These are phyloP conservation scores for Pterobdella sp. DNA, from an alignment of 2,888 invertebrate species.

Conservation along the genomic window DNA sequence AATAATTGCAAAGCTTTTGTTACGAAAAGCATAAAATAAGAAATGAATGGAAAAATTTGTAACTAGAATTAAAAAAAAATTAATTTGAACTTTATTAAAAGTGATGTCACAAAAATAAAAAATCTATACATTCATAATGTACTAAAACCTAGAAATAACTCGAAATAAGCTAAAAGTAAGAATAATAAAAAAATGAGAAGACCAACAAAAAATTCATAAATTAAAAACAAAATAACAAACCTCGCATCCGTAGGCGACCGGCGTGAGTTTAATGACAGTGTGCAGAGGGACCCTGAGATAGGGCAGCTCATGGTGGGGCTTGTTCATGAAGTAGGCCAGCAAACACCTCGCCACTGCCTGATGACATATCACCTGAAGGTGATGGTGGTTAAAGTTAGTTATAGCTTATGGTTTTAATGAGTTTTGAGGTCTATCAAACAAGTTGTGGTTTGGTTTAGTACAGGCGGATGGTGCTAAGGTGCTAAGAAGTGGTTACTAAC, in stretches of 20 bases:
- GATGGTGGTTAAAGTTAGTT: neutral
- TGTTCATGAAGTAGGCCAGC: slow-evolving; percentile 82
- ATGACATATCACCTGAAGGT: slow-evolving; percentile 53
- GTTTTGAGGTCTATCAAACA: neutral
- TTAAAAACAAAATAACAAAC: neutral
- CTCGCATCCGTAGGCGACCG: slow-evolving; percentile 75
- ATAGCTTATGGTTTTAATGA: neutral
- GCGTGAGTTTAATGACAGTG: slow-evolving; percentile 78
- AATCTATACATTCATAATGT: too few relatives aligned
- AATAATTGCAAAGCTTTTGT: too few relatives aligned
- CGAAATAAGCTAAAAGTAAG: too few relatives aligned
- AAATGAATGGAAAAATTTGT: too few relatives aligned
- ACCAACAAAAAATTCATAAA: too few relatives aligned
- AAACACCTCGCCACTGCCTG: slow-evolving; percentile 80
- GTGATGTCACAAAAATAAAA: too few relatives aligned
- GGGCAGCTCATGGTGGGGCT: slow-evolving; percentile 50
- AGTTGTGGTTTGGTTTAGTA: neutral
- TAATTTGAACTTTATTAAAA: too few relatives aligned
- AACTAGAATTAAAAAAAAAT: too few relatives aligned
- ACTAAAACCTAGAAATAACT: too few relatives aligned
- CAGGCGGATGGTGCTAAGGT: neutral
- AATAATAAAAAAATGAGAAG: too few relatives aligned
- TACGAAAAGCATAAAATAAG: too few relatives aligned
- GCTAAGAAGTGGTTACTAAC: too few relatives aligned
- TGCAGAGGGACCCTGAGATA: slow-evolving; percentile 59